Evolutionary conservation across 2,888 invertebrate genomes (phyloP).

Genomic region (Cylindroiulus punctatus): DNA sequence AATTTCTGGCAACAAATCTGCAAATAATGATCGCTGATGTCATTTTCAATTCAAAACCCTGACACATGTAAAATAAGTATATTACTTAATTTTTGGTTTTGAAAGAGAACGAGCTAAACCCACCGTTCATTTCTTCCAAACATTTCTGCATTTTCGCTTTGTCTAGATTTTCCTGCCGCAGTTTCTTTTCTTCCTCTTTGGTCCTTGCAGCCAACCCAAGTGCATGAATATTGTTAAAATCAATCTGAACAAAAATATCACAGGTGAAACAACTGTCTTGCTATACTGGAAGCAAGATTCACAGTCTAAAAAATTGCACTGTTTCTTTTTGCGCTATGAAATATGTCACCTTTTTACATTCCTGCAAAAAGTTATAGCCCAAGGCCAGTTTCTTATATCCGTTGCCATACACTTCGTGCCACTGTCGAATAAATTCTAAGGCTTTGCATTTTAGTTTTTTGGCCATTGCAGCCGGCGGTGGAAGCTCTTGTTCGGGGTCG

Average conservation of each 20-base stretch:
- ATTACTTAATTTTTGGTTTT: no score
- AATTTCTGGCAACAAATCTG: conserved; percentile 63
- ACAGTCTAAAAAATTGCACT: not conserved
- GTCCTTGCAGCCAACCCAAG: conserved; percentile 63
- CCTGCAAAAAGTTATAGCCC: conserved; percentile 67
- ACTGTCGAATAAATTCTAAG: conserved; percentile 68
- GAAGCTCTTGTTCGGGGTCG: conserved; percentile 67
- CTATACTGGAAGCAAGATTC: not conserved
- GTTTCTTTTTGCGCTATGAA: no score
- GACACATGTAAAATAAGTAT: no score
- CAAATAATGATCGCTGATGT: no score
- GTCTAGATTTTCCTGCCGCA: conserved; percentile 62
- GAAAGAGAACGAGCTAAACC: no score
- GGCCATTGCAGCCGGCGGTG: conserved; percentile 68
- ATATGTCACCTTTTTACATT: conserved; percentile 64
- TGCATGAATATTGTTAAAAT: conserved; percentile 66
- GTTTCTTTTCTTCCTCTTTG: conserved; percentile 63
- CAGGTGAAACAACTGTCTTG: not conserved
- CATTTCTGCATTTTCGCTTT: conserved; percentile 63
- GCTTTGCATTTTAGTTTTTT: conserved; percentile 66
- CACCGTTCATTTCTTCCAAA: conserved; percentile 64
- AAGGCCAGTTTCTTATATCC: conserved; percentile 68
- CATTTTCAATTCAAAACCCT: no score
- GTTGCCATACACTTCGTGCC: conserved; percentile 68
- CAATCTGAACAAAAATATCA: conserved; percentile 62